phyloP scores from a whole-genome alignment of 2,888 invertebrate species.

The Morinoia aosen region DNA sequence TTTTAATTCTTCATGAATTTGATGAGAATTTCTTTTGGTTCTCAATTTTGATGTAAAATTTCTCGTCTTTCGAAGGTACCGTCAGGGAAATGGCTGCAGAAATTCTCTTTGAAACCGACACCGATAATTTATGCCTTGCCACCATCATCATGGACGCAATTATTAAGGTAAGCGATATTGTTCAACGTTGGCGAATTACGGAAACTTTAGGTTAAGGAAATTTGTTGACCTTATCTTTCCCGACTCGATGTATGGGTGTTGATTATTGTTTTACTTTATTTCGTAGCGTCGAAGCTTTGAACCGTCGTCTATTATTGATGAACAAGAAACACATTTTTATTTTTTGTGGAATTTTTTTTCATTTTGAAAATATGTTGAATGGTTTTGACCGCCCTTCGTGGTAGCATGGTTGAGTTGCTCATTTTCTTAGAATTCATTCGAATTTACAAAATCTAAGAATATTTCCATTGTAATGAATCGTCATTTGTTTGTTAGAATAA shows the following conservation, averaged over 20 bases:
- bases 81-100: slow-evolving; percentile 88
- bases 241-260: not conserved
- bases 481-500: not conserved
- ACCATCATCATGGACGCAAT: slow-evolving; percentile 89
- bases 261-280: not conserved
- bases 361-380: too few relatives aligned
- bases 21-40: too few relatives aligned
- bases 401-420: not conserved
- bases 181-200: not conserved
- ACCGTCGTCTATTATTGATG: too few relatives aligned
- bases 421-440: not conserved
- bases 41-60: not conserved
- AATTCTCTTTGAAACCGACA: slow-evolving; percentile 87
- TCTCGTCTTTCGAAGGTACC: slow-evolving; percentile 71
- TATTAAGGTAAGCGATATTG: slow-evolving; percentile 74
- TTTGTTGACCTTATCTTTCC: not conserved
- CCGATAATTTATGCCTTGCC: slow-evolving; percentile 84
- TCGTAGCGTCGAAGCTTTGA: too few relatives aligned
- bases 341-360: too few relatives aligned
- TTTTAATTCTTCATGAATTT: not conserved
- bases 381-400: not conserved
- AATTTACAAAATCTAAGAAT: not conserved
- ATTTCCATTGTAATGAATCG: not conserved
- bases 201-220: too few relatives aligned
- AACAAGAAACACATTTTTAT: too few relatives aligned